Base-by-base conservation (phyloP, 2,888 invertebrate species). In the Mayetiola destructor region DNA sequence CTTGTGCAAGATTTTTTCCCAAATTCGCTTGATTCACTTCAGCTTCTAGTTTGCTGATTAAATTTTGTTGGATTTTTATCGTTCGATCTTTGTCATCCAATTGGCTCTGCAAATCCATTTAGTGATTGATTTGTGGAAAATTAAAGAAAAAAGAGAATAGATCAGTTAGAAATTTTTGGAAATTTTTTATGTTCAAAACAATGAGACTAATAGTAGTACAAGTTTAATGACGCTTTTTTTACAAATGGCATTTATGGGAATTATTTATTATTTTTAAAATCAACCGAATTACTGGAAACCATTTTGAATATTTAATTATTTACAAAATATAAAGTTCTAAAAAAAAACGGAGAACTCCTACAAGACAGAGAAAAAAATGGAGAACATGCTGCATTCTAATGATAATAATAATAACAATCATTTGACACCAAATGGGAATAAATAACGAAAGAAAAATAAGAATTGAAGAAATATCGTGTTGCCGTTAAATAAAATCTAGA, bases 31-130 rank as follows among this genome's bases (percentile, higher is more conserved):
- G 70, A 48, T 61, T 65, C 62, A 59, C 69, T 64, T 70, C 70
- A 53, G 67, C 66, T 65, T 71, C 71, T 59, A 72, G 74, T 68
- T 80, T 77, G 66, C 79, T 76, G 77, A 88, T 82, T 71, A 85
- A 80, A 66, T 82, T 81, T 73, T 88, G 88, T 69, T 91, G 76
- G 67, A 82, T 77, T 67, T 84, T 81, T 72, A 91, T 87, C 66
- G 84, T 80, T 62, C 85, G 80, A 70, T 91, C 89, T 66, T 84
- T 84, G 71, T 92, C 90, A 69, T 91, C 89, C 66, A 90, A 74
- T 76, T 91, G 89, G 65, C 88, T 79, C 77, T 84, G 75, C 9
- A 39, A 16, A 42, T 23, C 27, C n/a, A n/a, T n/a, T n/a, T 10
- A 70, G 63, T 53, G 67, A 62, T 39, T 65, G 64, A 59, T 37